phyloP scores from a whole-genome alignment of 2,797 vertebrate genomes.

The Spinus olivaceus region DNA sequence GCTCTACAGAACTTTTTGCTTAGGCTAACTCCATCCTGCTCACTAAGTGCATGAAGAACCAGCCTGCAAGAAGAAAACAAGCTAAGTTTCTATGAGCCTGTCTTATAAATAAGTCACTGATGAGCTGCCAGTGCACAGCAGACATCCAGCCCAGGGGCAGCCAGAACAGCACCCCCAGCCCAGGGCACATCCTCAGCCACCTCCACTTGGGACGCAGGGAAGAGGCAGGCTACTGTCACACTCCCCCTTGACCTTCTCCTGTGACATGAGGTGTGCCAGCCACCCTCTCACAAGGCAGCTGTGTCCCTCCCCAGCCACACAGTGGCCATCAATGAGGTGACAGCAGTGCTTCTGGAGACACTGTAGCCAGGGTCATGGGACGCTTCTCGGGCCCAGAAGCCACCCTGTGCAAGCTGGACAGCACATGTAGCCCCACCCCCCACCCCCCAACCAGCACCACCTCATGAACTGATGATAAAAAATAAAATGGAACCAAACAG shows the following conservation, averaged over 20 bases:
- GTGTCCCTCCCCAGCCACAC: fast-evolving
- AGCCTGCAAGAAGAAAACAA: not conserved
- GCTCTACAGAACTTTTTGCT: not conserved
- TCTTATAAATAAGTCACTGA: not conserved
- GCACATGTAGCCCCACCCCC: not conserved
- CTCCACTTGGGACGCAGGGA: fast-evolving
- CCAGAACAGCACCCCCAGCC: not conserved
- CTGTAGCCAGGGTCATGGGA: fast-evolving
- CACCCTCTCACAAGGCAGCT: fast-evolving
- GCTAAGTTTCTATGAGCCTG: not conserved
- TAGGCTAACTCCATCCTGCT: not conserved
- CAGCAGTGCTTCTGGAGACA: not conserved
- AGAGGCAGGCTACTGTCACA: not conserved
- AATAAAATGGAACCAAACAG: not conserved
- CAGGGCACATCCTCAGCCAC: fast-evolving
- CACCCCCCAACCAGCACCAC: not conserved
- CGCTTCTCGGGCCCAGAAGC: fast-evolving
- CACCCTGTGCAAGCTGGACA: not conserved
- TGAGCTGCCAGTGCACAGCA: not conserved
- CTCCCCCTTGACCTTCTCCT: not conserved
- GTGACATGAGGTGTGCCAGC: fast-evolving
- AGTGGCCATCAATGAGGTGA: fast-evolving
- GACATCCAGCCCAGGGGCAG: not conserved
- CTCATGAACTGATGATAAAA: not conserved
- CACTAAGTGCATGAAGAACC: not conserved